Conservation (phyloP, 2,797 vertebrate species). For the Onychomys arenicola region DNA sequence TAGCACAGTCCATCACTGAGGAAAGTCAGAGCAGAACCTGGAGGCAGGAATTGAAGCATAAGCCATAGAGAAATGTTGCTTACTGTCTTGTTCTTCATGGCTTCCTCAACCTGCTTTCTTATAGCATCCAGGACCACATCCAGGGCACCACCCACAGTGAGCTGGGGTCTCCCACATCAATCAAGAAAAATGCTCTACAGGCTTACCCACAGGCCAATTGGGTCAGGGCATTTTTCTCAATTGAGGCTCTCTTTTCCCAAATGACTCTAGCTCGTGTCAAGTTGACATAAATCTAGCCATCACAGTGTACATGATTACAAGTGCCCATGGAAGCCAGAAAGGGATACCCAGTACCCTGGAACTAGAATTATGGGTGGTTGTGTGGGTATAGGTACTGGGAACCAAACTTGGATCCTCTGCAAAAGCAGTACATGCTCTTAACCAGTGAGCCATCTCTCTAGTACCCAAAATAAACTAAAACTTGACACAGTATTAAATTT, state of each 20-base stretch:
- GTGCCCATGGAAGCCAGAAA: background rate
- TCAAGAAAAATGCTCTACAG: background rate
- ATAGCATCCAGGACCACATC: background rate
- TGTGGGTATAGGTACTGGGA: background rate
- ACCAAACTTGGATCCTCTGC: background rate
- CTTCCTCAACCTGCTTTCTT: background rate
- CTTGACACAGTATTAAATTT: background rate
- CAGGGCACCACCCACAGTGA: background rate
- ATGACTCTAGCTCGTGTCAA: background rate
- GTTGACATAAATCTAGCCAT: background rate
- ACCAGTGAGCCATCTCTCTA: background rate
- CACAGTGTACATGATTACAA: background rate
- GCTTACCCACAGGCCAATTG: background rate
- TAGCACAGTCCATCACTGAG: background rate
- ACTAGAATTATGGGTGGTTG: background rate
- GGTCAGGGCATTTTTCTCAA: background rate
- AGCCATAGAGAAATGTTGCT: background rate
- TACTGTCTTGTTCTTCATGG: background rate
- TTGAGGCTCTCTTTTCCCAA: background rate
- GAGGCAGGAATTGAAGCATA: background rate
- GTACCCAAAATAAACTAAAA: constrained; percentile 26
- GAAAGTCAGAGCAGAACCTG: background rate
- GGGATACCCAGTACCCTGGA: background rate
- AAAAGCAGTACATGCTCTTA: background rate
- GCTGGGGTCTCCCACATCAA: background rate